Evolutionary conservation across 2,113 vertebrate genomes (phyloP).

Genomic region (Oceanites oceanicus): DNA sequence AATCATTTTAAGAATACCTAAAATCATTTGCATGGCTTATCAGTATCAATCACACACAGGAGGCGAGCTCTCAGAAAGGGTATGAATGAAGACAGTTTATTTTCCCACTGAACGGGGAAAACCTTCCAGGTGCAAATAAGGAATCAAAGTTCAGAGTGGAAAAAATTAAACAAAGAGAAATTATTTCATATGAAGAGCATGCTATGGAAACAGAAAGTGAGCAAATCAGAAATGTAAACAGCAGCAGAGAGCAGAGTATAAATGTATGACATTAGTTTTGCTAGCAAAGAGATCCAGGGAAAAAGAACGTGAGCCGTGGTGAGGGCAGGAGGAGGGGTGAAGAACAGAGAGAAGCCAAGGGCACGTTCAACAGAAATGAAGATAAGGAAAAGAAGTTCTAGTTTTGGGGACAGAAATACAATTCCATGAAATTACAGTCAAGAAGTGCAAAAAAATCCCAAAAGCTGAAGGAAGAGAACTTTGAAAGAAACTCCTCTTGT

Average conservation of each 20-base stretch:
- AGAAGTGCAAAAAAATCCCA: not conserved
- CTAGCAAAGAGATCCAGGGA: not conserved
- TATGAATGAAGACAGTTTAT: not conserved
- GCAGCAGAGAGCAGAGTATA: not conserved
- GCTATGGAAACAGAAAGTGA: not conserved
- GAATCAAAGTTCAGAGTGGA: not conserved
- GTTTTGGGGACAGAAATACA: not conserved
- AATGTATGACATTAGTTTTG: not conserved
- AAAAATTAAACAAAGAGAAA: not conserved
- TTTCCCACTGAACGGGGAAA: not conserved
- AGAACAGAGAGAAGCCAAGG: not conserved
- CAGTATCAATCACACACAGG: not conserved
- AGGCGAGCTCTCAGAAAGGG: not conserved
- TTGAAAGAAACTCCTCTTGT: not conserved
- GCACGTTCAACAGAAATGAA: not conserved
- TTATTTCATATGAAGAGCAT: not conserved
- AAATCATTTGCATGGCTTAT: constrained; percentile 17
- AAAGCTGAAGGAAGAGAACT: not conserved
- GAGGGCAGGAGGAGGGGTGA: not conserved
- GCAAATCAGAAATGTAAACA: constrained; percentile 1
- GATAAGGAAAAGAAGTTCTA: not conserved
- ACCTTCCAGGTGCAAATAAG: not conserved
- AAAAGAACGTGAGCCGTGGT: not conserved
- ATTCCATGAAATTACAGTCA: not conserved
- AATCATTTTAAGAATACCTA: constrained; percentile 18